These are phyloP conservation scores for Sternotherus odoratus DNA, from an alignment of 2,797 vertebrate species.

Conservation along the genomic window DNA sequence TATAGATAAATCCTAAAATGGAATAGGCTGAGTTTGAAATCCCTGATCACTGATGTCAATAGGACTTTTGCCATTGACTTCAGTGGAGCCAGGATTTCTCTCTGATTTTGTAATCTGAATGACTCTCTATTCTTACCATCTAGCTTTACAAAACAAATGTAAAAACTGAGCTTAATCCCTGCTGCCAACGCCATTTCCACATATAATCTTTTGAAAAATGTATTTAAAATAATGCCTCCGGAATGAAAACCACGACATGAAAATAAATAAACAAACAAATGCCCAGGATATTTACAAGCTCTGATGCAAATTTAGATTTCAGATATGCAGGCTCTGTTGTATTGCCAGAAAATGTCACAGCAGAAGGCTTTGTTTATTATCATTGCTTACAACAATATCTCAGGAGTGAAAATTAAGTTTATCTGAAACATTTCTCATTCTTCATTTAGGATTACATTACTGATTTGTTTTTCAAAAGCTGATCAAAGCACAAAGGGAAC, in stretches of 20 bases:
- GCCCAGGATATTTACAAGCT: background rate
- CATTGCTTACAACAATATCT: background rate
- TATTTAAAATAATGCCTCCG: background rate
- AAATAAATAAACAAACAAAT: background rate
- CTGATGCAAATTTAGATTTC: background rate
- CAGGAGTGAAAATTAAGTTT: background rate
- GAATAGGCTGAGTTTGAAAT: background rate
- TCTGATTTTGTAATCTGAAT: background rate
- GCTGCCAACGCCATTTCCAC: background rate
- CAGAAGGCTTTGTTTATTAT: background rate
- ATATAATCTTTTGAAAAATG: background rate
- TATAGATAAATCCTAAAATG: background rate
- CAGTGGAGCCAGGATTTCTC: background rate
- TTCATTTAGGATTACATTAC: background rate
- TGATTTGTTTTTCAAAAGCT: background rate
- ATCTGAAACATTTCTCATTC: background rate
- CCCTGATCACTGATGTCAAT: background rate
- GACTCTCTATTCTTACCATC: background rate
- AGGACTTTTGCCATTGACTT: background rate
- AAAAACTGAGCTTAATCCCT: background rate
- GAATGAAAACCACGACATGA: background rate
- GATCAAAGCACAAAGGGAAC: background rate
- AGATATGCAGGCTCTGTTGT: background rate
- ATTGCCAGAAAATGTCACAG: background rate
- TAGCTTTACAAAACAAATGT: conserved; percentile 30